Evolutionary conservation across 2,113 vertebrate species (phyloP).

Genomic region (Mormoops blainvillei): DNA sequence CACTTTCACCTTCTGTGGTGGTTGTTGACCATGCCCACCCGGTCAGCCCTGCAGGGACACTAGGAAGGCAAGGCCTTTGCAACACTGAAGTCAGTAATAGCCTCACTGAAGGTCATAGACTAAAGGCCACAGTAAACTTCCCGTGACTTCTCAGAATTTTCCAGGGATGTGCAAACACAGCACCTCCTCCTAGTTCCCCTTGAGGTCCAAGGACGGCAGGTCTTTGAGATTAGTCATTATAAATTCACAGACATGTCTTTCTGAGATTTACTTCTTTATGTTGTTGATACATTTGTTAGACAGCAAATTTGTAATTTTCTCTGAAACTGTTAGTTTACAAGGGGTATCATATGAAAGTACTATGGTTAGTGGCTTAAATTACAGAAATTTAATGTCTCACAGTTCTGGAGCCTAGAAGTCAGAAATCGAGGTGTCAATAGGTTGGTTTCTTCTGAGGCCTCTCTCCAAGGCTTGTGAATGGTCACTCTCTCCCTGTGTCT

Average conservation of each 20-base stretch:
- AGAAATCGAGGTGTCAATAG: background rate
- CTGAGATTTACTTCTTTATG: background rate
- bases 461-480: background rate
- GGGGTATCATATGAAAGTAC: background rate
- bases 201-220: background rate
- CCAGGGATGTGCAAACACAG: background rate
- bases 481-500: background rate
- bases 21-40: accelerated
- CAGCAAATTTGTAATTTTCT: background rate
- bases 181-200: too few relatives aligned
- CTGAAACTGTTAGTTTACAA: background rate
- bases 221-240: background rate
- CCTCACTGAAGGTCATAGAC: background rate
- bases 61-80: background rate
- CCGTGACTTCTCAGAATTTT: too few relatives aligned
- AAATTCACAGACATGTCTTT: background rate
- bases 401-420: background rate
- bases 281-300: background rate
- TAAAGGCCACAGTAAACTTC: background rate
- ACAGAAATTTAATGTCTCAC: background rate
- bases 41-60: background rate
- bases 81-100: background rate
- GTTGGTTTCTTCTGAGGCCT: background rate
- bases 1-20: too few relatives aligned
- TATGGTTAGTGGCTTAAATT: background rate